Percentiles rank a stretch among this genome's conserved stretches.
Conservation (phyloP, 2,113 vertebrate genomes). For the Todiramphus chloris region DNA sequence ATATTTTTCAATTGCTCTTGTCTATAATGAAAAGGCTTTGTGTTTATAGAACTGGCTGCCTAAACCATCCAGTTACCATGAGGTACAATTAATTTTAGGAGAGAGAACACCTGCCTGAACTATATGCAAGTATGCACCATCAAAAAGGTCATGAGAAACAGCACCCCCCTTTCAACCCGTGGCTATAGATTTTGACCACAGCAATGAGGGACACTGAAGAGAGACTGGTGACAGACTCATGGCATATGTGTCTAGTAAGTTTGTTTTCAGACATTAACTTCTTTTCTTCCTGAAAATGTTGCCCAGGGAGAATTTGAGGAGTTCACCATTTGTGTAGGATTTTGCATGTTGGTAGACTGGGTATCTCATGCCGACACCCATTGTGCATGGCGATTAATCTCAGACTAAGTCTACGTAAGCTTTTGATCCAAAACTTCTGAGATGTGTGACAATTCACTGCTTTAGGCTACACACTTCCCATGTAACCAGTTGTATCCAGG, state of each 20-base stretch:
- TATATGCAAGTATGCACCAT: not conserved
- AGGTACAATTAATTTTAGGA: not conserved
- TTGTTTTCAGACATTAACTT: not conserved
- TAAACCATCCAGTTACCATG: not conserved
- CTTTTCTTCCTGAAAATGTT: not conserved
- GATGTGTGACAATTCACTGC: not conserved
- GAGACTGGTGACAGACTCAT: not conserved
- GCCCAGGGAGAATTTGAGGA: not conserved
- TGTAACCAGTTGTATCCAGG: not conserved
- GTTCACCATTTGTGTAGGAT: not conserved
- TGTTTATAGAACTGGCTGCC: not conserved
- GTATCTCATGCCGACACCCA: not conserved
- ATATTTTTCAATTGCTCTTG: not conserved
- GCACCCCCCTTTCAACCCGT: not conserved
- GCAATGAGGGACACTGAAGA: not conserved
- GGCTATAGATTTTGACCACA: not conserved
- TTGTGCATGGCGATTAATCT: not conserved
- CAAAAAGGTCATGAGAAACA: not conserved
- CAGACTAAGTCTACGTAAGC: not conserved
- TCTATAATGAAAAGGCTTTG: not conserved
- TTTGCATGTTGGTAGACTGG: not conserved
- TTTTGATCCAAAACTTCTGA: conserved; percentile 17
- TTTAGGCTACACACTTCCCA: not conserved
- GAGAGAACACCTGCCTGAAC: not conserved
- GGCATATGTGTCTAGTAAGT: not conserved